Percentiles rank a stretch among this genome's conserved stretches.
phyloP scores from a whole-genome alignment of 2,888 invertebrate genomes.

The Candidula unifasciata region DNA sequence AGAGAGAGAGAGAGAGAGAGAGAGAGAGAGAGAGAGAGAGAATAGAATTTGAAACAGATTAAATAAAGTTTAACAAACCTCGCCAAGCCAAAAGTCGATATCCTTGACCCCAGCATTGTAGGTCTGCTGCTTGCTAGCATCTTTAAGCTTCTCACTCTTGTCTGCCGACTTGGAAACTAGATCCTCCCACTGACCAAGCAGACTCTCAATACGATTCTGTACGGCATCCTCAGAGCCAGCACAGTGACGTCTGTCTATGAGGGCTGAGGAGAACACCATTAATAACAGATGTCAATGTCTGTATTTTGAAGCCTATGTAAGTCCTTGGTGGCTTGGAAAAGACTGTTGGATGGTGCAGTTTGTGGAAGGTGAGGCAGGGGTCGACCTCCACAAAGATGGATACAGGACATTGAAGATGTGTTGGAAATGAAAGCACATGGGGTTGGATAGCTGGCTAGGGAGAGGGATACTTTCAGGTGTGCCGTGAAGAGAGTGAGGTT shows the following conservation, averaged over 20 bases:
- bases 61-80: slow-evolving; percentile 82
- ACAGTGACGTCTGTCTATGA: slow-evolving; percentile 95
- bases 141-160: slow-evolving; percentile 97
- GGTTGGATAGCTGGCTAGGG: no score
- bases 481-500: no score
- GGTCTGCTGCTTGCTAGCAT: slow-evolving; percentile 98
- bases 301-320: neutral
- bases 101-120: slow-evolving; percentile 99
- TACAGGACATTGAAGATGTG: no score
- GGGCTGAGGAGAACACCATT: slow-evolving; percentile 59
- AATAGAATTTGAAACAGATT: neutral
- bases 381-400: no score
- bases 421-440: no score
- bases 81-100: slow-evolving; percentile 99
- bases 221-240: slow-evolving; percentile 99
- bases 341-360: no score
- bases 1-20: slow-evolving; percentile 2
- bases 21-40: slow-evolving; percentile 2
- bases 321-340: no score
- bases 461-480: no score
- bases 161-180: slow-evolving; percentile 98
- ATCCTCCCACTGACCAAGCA: slow-evolving; percentile 98
- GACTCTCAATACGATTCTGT: slow-evolving; percentile 82
- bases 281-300: neutral
- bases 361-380: no score